phyloP scores from a whole-genome alignment of 1,140 invertebrate species.

The Aethina tumida region DNA sequence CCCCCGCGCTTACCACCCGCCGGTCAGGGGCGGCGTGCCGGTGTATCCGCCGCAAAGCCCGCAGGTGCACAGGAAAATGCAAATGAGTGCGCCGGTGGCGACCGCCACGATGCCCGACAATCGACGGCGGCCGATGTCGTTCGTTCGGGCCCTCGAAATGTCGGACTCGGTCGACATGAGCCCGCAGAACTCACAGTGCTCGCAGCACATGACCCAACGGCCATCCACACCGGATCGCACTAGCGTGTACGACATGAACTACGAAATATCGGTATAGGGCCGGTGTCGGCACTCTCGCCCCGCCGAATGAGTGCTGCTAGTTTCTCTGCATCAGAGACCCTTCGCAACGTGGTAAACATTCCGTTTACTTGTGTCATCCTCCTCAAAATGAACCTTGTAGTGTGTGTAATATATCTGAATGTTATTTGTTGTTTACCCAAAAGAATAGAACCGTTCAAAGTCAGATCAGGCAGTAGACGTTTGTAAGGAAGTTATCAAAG shows the following conservation, averaged over 20 bases:
- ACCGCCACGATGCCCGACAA: constrained; percentile 32
- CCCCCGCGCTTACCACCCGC: constrained; percentile 46
- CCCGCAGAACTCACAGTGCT: constrained; percentile 20
- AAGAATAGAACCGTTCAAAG: too few relatives aligned
- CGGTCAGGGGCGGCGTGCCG: constrained; percentile 51
- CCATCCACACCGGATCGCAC: constrained; percentile 68
- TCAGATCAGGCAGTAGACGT: too few relatives aligned
- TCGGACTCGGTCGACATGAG: constrained; percentile 72
- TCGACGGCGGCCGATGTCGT: constrained; percentile 73
- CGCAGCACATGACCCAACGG: constrained; percentile 25
- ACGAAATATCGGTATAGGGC: constrained; percentile 83
- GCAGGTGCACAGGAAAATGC: constrained; percentile 45
- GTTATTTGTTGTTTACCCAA: too few relatives aligned
- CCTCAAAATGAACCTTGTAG: too few relatives aligned
- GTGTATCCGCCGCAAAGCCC: constrained; percentile 60
- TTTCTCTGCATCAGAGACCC: constrained; percentile 36
- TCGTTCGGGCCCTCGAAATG: constrained; percentile 85
- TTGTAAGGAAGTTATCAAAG: too few relatives aligned
- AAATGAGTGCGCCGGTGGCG: constrained; percentile 30
- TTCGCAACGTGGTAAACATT: constrained; percentile 21
- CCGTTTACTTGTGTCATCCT: constrained; percentile 20
- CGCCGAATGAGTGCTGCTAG: constrained; percentile 30
- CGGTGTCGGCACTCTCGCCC: constrained; percentile 35
- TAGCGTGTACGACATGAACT: constrained; percentile 91
- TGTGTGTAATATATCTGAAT: too few relatives aligned